These are phyloP conservation scores for Fragum whitleyi DNA, from an alignment of 2,888 invertebrate species.

Conservation along the genomic window DNA sequence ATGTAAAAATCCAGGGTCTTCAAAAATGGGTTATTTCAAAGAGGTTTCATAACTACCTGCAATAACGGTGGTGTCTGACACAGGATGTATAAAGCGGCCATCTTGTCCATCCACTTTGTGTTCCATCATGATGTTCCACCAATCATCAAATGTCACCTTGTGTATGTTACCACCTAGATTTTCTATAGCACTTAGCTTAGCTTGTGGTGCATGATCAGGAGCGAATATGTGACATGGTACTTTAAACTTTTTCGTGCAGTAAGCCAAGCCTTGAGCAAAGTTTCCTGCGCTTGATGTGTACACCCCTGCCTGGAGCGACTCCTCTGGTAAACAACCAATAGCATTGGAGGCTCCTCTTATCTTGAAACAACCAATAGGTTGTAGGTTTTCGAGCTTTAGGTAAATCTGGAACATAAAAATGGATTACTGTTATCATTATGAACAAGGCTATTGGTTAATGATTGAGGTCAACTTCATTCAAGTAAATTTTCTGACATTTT, in stretches of 20 bases:
- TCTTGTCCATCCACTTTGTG: slow-evolving; percentile 70
- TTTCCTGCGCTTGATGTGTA: slow-evolving; percentile 83
- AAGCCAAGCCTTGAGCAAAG: slow-evolving; percentile 82
- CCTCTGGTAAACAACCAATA: slow-evolving; percentile 65
- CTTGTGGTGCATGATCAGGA: slow-evolving; percentile 77
- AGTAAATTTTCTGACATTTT: too few relatives aligned
- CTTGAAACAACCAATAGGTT: slow-evolving; percentile 83
- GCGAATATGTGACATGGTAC: slow-evolving; percentile 77
- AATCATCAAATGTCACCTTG: slow-evolving; percentile 76
- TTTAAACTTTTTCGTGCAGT: slow-evolving; percentile 68
- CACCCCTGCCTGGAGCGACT: slow-evolving; percentile 72
- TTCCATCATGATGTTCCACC: slow-evolving; percentile 79
- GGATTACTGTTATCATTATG: neutral
- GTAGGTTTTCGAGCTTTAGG: slow-evolving; percentile 82
- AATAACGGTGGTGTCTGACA: slow-evolving; percentile 76
- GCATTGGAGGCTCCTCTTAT: slow-evolving; percentile 81
- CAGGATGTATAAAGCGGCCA: slow-evolving; percentile 81
- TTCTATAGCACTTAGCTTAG: slow-evolving; percentile 72
- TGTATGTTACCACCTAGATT: slow-evolving; percentile 71
- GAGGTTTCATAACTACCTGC: too few relatives aligned
- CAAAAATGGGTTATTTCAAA: too few relatives aligned
- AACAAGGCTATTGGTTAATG: too few relatives aligned
- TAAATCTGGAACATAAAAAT: slow-evolving; percentile 74
- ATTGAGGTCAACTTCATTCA: too few relatives aligned
- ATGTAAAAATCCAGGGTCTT: too few relatives aligned